Conservation (phyloP, 2,888 invertebrate species). For the Mythimna loreyi region DNA sequence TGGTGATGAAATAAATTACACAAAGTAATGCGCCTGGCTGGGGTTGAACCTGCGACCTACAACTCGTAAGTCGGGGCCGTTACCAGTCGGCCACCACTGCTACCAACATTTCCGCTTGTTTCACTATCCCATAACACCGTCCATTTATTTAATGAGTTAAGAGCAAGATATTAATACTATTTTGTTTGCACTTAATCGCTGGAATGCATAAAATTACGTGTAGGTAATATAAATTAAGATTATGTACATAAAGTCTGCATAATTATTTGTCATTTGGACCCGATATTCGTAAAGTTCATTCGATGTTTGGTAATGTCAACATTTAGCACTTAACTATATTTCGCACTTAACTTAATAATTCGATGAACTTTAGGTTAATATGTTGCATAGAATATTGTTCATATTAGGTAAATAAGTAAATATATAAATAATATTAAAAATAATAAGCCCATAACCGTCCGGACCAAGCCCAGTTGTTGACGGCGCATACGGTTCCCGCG, state of each 20-base stretch:
- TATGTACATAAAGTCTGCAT: constrained; percentile 21
- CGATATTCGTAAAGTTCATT: constrained; percentile 41
- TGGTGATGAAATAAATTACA: too few relatives aligned
- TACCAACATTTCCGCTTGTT: neutral
- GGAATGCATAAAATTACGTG: constrained; percentile 23
- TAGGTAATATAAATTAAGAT: constrained; percentile 33
- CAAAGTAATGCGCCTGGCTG: too few relatives aligned
- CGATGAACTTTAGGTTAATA: constrained; percentile 7
- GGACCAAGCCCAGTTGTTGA: too few relatives aligned
- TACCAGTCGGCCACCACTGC: too few relatives aligned
- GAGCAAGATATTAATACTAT: constrained; percentile 12
- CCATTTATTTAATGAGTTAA: constrained; percentile 15
- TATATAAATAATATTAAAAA: too few relatives aligned
- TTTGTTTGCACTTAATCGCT: constrained; percentile 27
- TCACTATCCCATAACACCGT: neutral
- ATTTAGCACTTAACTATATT: neutral
- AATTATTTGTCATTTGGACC: constrained; percentile 19
- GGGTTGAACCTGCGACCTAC: too few relatives aligned
- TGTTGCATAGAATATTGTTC: constrained; percentile 9
- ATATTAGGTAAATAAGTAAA: too few relatives aligned
- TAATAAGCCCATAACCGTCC: too few relatives aligned
- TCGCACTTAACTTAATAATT: constrained; percentile 13
- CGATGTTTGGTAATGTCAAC: constrained; percentile 24
- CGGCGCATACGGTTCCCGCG: too few relatives aligned
- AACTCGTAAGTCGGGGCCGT: too few relatives aligned